Evolutionary conservation across 2,797 vertebrate species (phyloP), one percentile per base, ranked within the genome.

Genomic region (Parotocinclus haroldoi): DNA sequence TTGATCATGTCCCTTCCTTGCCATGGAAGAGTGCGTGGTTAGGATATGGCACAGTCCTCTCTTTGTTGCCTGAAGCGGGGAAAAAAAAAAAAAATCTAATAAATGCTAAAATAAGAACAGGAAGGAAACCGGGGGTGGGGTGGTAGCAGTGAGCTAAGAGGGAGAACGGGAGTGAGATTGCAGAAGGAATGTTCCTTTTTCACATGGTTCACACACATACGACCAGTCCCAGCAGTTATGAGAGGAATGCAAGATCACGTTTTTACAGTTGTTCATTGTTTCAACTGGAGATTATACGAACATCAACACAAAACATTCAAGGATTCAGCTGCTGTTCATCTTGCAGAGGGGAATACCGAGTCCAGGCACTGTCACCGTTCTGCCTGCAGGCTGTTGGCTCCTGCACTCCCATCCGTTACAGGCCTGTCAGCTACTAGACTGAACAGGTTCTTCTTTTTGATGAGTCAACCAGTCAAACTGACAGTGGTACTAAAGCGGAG

Each of bases 71-170:
- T 91, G 95, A 96, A 89, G 91, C 93, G 92, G 94, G 91, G 63
- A 46, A 64, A 64, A 68, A 8, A 11, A 11, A 93, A 94, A 92
- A 96, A 93, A 92, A 96, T 92, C 92, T 89, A 89, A 76, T 87
- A 83, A 87, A 88, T 90, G 93, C 94, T 97, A 98, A 95, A 96
- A 95, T 95, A 94, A 96, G 93, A 87, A 88, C 89, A 95, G 95
- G 95, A 98, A 99, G 95, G 95, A 98, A 98, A 92, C 91, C 89
- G 92, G 94, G 90, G 93, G 92, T 90, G 92, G 88, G 85, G 89
- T 87, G 85, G 87, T 85, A 87, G 85, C 59, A 88, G 37, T 36
- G 45, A 56, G 63, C 58, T 58, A 64, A 72, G 58, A 84, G 87
- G 84, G 78, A 52, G 45, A 58, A 42, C 46, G 39, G 78, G 88